Conservation (phyloP, 2,113 vertebrate species). For the Ancistrus triradiatus region DNA sequence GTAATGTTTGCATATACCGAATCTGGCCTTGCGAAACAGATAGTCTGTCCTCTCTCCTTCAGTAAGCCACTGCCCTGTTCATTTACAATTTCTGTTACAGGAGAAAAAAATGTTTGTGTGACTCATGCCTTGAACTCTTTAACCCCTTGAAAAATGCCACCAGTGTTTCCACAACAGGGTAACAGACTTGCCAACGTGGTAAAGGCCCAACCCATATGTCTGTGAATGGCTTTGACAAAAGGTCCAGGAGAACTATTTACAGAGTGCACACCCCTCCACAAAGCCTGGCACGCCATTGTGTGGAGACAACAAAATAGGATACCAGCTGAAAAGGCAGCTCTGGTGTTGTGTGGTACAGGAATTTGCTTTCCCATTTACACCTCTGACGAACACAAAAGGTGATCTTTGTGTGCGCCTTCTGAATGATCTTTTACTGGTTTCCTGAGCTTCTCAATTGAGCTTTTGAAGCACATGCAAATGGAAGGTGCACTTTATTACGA, state of each 20-base stretch:
- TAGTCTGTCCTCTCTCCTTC: neutral
- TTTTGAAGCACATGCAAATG: constrained; percentile 72
- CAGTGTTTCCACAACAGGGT: constrained; percentile 39
- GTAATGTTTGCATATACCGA: constrained; percentile 57
- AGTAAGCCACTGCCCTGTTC: constrained; percentile 24
- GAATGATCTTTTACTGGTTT: constrained; percentile 66
- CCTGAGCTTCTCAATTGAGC: constrained; percentile 63
- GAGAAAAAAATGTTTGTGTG: constrained; percentile 39
- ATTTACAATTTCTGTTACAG: constrained; percentile 32
- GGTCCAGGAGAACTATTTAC: constrained; percentile 51
- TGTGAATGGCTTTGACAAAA: constrained; percentile 47
- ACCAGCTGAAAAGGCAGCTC: constrained; percentile 62
- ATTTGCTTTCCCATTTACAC: constrained; percentile 71
- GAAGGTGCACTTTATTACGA: constrained; percentile 33
- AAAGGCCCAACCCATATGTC: constrained; percentile 39
- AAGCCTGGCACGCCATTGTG: constrained; percentile 64
- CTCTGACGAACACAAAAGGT: constrained; percentile 63
- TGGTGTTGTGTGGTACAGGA: constrained; percentile 63
- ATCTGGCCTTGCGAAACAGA: neutral
- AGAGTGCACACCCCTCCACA: constrained; percentile 51
- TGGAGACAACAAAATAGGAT: constrained; percentile 61
- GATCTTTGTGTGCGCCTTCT: constrained; percentile 65
- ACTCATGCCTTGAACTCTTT: constrained; percentile 42
- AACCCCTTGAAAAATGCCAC: constrained; percentile 34
- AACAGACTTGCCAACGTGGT: constrained; percentile 26